Evolutionary conservation across 2,113 vertebrate species (phyloP), one percentile per base, ranked within the genome.

Genomic region (Drymodes brunneopygia): DNA sequence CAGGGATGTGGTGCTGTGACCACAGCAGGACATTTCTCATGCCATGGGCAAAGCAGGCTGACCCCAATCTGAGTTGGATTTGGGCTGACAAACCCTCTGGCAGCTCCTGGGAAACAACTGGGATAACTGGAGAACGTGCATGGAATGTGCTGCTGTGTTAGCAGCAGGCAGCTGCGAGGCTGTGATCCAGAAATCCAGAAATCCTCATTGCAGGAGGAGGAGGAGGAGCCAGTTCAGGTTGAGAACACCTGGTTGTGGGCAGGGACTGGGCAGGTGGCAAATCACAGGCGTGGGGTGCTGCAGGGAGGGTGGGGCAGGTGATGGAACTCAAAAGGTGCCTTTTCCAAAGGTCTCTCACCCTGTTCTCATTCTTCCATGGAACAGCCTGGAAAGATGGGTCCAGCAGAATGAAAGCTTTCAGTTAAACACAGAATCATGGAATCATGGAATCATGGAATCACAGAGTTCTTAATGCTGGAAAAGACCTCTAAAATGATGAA

Each of bases 11-110:
- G 57, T 67, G 56, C 47, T 87, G 4, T 15, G 47, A 79, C 13
- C 36, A 48, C 70, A 75, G 62, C 24, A 85, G 73, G 48, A 67
- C 50, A 33, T 80, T 88, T 81, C 60, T 64, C 36, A 45, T 24
- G 53, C 66, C 35, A 5, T 11, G 72, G 64, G 31, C 18, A 71
- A 56, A 60, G 47, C 71, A 74, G 75, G 20, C n/a, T 75, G 89
- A 66, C 77, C 88, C 70, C 67, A 54, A 81, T 89, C 83, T 95
- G 88, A 87, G 84, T 64, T 89, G 53, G 48, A 89, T 94, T 89
- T 91, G 18, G 56, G 51, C 56, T 90, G 89, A 56, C 56, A 60
- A 96, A 79, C 24, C 61, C 86, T 40, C 57, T 36, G 70, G 65
- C 85, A 71, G 62, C 79, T 92, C 74, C 56, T 35, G 60, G 78